A percentile compares a stretch with the other conserved stretches of the same genome.
These are phyloP conservation scores for Dioctria rufipes DNA, from an alignment of 2,888 invertebrate genomes.

Conservation along the genomic window DNA sequence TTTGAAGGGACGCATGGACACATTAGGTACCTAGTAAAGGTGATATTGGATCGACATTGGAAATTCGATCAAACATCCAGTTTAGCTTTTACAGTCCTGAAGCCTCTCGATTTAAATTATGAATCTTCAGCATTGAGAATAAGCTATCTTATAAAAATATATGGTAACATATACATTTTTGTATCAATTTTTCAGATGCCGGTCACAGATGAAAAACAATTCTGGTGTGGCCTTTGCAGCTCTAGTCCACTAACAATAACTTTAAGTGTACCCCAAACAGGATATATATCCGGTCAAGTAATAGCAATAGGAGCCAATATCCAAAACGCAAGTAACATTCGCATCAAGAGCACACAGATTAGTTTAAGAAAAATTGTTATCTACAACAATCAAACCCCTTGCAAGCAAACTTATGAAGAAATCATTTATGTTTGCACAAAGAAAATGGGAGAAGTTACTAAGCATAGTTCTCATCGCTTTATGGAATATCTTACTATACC, in stretches of 20 bases:
- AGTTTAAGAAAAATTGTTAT: conserved; percentile 71
- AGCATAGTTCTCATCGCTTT: conserved; percentile 61
- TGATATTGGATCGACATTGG: conserved; percentile 75
- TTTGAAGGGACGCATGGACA: conserved; percentile 71
- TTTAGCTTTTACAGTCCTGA: conserved; percentile 84
- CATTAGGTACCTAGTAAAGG: conserved; percentile 74
- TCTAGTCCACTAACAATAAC: conserved; percentile 64
- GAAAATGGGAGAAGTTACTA: conserved; percentile 64
- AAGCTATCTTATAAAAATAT: not conserved
- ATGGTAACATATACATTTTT: not conserved
- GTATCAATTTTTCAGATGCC: conserved; percentile 62
- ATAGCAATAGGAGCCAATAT: conserved; percentile 71
- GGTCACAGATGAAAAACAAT: conserved; percentile 65
- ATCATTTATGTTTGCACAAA: conserved; percentile 66
- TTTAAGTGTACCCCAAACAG: conserved; percentile 66
- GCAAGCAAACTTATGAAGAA: conserved; percentile 64
- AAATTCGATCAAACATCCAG: conserved; percentile 80
- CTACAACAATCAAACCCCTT: conserved; percentile 57
- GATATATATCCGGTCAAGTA: conserved; percentile 69
- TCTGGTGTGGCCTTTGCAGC: conserved; percentile 66
- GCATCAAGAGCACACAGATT: conserved; percentile 71
- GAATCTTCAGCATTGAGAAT: conserved; percentile 73
- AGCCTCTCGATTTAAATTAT: conserved; percentile 84
- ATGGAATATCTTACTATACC: conserved; percentile 67
- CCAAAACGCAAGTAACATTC: conserved; percentile 74